Conservation (phyloP, 2,888 invertebrate species). For the Phytoseiulus persimilis region DNA sequence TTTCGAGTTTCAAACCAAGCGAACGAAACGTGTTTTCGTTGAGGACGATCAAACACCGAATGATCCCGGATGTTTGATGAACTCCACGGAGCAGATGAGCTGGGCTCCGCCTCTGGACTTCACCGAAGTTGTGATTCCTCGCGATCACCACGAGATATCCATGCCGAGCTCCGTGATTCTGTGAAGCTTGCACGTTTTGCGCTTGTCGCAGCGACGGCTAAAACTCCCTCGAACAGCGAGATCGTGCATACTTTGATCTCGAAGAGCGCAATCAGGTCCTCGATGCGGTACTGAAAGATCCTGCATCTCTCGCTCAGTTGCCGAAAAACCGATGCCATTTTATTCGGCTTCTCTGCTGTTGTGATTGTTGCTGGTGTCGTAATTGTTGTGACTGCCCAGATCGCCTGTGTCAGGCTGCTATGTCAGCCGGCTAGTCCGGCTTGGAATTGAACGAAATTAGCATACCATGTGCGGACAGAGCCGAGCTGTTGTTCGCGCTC, state of each 20-base stretch:
- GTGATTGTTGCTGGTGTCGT: background rate
- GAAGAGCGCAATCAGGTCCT: no score
- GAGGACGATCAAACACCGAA: background rate
- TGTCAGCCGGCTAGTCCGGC: background rate
- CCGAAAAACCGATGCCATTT: background rate
- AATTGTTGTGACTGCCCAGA: background rate
- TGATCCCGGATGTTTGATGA: background rate
- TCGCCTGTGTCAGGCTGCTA: background rate
- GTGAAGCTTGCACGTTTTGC: no score
- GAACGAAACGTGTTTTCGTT: background rate
- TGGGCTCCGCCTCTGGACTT: background rate
- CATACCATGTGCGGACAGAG: background rate
- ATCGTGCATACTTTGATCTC: no score
- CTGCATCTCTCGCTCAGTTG: background rate
- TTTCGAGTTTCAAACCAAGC: background rate
- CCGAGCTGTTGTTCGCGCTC: background rate
- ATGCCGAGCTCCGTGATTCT: background rate
- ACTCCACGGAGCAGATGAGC: background rate
- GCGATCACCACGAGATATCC: no score
- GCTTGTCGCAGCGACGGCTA: no score
- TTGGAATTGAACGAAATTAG: background rate
- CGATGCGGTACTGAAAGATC: no score
- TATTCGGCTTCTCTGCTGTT: background rate
- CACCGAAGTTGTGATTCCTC: no score
- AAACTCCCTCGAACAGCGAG: no score